Conservation (phyloP, 1,140 invertebrate genomes). For the Limonius californicus region DNA sequence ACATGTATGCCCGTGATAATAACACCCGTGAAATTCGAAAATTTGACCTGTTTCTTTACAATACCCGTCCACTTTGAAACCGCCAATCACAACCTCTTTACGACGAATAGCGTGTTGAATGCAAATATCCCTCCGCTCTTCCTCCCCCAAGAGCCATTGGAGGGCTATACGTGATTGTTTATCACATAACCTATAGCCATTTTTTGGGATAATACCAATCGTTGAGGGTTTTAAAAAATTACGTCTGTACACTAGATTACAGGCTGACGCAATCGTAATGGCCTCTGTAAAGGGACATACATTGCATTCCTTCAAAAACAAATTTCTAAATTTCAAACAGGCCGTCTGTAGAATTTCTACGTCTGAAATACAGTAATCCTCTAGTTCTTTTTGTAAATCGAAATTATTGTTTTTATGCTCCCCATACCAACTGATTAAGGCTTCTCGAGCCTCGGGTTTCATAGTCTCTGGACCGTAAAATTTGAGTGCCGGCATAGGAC, state of each 20-base stretch:
- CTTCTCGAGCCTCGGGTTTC: neutral
- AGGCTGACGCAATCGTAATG: constrained; percentile 19
- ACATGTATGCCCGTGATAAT: constrained; percentile 10
- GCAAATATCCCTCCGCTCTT: neutral
- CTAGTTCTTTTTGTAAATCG: constrained; percentile 27
- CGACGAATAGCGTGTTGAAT: constrained; percentile 9
- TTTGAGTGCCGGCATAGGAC: neutral
- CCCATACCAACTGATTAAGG: constrained; percentile 27
- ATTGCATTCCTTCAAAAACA: constrained; percentile 13
- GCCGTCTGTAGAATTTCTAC: constrained; percentile 22
- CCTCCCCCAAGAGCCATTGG: neutral
- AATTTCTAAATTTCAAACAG: constrained; percentile 21
- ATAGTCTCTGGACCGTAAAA: constrained; percentile 22
- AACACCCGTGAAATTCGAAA: constrained; percentile 19
- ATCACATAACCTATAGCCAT: neutral
- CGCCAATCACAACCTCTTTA: neutral
- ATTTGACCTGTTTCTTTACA: neutral
- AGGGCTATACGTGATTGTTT: neutral
- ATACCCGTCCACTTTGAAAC: constrained; percentile 14
- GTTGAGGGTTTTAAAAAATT: constrained; percentile 22
- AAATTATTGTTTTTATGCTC: constrained; percentile 25
- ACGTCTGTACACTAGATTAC: constrained; percentile 23
- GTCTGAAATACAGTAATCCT: constrained; percentile 25
- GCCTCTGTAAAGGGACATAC: constrained; percentile 20
- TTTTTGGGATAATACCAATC: constrained; percentile 21